Conservation (phyloP, 2,888 invertebrate species). For the Syrista parreyssii region DNA sequence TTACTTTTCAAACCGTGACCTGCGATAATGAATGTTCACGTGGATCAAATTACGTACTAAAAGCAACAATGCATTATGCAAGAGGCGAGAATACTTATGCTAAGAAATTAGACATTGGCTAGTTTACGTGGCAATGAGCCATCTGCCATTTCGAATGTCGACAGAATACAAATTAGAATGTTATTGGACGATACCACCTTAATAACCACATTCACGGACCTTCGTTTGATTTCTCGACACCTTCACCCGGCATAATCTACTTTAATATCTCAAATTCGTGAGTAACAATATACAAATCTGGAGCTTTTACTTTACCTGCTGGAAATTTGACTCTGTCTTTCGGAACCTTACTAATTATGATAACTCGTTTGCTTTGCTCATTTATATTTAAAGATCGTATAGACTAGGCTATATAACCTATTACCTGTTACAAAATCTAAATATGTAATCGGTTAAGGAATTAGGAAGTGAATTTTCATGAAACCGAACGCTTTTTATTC, state of each 20-base stretch:
- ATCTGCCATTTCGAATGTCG: constrained; percentile 7
- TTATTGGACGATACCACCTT: not conserved
- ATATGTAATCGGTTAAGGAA: not conserved
- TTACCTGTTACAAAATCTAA: not conserved
- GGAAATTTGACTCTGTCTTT: not conserved
- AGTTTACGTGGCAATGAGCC: constrained; percentile 18
- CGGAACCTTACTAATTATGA: not conserved
- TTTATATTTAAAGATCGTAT: not conserved
- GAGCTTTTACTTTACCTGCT: not conserved
- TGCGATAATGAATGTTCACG: not conserved
- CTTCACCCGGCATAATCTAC: not conserved
- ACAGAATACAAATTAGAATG: constrained; percentile 14
- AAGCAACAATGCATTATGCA: constrained; percentile 20
- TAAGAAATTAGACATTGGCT: constrained; percentile 13
- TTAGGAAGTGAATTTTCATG: not conserved
- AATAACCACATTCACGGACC: not conserved
- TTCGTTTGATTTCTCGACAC: not conserved
- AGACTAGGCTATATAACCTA: not conserved
- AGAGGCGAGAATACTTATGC: constrained; percentile 16
- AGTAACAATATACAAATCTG: not conserved
- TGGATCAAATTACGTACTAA: not conserved
- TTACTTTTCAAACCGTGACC: not conserved
- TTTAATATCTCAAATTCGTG: not conserved
- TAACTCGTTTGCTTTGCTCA: not conserved
- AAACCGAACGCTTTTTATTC: not conserved